Conservation (phyloP, 23 tunicate species). For the Clavelina lepadiformis region DNA sequence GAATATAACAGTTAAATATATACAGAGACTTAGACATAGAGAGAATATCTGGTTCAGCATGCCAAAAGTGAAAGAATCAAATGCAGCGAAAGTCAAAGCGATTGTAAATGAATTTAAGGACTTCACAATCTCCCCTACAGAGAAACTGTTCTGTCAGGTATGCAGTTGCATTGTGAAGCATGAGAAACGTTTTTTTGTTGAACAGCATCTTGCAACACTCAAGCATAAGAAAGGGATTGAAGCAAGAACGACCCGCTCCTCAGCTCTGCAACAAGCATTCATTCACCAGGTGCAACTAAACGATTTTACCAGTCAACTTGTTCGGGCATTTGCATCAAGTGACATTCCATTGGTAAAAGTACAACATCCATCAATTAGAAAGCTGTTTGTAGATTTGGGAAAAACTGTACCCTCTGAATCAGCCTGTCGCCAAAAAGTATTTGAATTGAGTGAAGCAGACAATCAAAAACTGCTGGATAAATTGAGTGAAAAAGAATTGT, state of each 20-base stretch:
- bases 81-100: slow-evolving; percentile 6
- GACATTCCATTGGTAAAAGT: slow-evolving; percentile 22
- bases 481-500: too few relatives aligned
- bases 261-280: slow-evolving; percentile 4
- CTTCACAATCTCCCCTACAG: slow-evolving; percentile 8
- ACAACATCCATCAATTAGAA: slow-evolving; percentile 6
- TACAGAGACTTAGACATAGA: too few relatives aligned
- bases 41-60: too few relatives aligned
- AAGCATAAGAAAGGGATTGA: slow-evolving; percentile 25
- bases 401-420: slow-evolving; percentile 22
- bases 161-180: slow-evolving; percentile 23
- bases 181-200: slow-evolving; percentile 32
- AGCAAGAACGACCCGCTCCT: background rate
- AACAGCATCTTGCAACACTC: slow-evolving; percentile 21
- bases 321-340: slow-evolving; percentile 28
- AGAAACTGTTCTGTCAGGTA: slow-evolving; percentile 9
- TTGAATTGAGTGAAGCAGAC: slow-evolving; percentile 12
- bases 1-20: too few relatives aligned
- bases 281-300: background rate
- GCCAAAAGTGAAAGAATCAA: slow-evolving; percentile 27
- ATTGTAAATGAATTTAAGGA: slow-evolving; percentile 16
- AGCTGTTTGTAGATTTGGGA: slow-evolving; percentile 23
- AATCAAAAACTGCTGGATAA: slow-evolving; percentile 4
- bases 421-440: slow-evolving; percentile 4
- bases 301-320: slow-evolving; percentile 22